These are phyloP conservation scores for Homarus gammarus DNA, from an alignment of 2,888 invertebrate species.

Conservation along the genomic window DNA sequence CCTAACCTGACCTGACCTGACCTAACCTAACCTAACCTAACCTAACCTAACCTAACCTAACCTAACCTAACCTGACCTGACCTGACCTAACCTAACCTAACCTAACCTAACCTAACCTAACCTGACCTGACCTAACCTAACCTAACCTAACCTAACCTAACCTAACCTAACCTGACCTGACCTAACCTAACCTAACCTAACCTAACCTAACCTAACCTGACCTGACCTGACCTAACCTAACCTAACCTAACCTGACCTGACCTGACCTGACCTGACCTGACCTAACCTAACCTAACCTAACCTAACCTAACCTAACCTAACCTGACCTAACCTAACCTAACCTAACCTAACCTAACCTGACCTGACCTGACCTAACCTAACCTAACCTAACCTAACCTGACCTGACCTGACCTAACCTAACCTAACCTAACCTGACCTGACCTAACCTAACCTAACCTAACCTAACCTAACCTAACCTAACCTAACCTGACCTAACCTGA, in stretches of 20 bases:
- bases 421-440: slow-evolving; percentile 30
- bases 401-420: slow-evolving; percentile 21
- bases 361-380: background rate
- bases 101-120: slow-evolving; percentile 3
- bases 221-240: background rate
- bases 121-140: background rate
- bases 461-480: slow-evolving; percentile 5
- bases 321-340: slow-evolving; percentile 2
- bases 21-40: slow-evolving; percentile 1
- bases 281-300: background rate
- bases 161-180: slow-evolving; percentile 5
- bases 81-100: background rate
- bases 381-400: slow-evolving; percentile 15
- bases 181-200: background rate
- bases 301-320: slow-evolving; percentile 9
- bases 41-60: slow-evolving; percentile 4
- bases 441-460: slow-evolving; percentile 21
- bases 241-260: background rate
- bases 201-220: background rate
- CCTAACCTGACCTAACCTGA: slow-evolving; percentile 33
- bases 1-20: background rate
- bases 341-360: background rate
- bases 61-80: background rate
- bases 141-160: slow-evolving; percentile 5
- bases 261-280: background rate